Evolutionary conservation across 2,113 vertebrate species (phyloP).

Genomic region (Cyprinus carpio): DNA sequence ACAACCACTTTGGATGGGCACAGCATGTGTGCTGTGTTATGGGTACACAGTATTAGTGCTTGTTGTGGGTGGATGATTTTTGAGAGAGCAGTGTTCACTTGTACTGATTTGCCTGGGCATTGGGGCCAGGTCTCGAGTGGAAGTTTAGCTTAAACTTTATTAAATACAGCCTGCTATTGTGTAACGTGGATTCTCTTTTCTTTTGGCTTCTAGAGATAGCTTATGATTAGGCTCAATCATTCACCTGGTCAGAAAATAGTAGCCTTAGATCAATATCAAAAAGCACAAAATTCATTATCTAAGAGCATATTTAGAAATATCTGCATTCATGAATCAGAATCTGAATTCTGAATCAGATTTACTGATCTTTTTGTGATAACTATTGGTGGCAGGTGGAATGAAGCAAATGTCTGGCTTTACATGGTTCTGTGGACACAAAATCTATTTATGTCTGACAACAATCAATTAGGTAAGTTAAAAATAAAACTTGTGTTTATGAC

Average conservation of each 20-base stretch:
- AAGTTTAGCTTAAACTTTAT: neutral
- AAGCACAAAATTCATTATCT: neutral
- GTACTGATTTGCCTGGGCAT: neutral
- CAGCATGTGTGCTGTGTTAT: neutral
- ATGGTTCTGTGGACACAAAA: neutral
- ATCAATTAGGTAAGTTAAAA: neutral
- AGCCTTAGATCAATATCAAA: neutral
- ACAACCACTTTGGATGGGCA: slow-evolving; percentile 4
- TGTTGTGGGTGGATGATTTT: slow-evolving; percentile 27
- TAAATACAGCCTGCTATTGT: neutral
- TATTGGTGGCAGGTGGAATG: neutral
- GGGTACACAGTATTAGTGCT: neutral
- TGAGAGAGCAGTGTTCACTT: slow-evolving; percentile 6
- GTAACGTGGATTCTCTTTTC: neutral
- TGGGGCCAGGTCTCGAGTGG: neutral
- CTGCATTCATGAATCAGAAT: neutral
- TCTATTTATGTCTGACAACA: neutral
- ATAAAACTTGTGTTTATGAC: neutral
- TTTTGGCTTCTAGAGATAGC: neutral
- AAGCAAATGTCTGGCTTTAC: neutral
- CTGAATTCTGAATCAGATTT: too few species aligned
- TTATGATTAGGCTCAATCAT: neutral
- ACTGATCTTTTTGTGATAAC: neutral
- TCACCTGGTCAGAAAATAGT: neutral
- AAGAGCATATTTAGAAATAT: neutral